A percentile compares a stretch with the other conserved stretches of the same genome.
These are phyloP conservation scores for Drosophila sp. DNA, from an alignment of 1,140 invertebrate genomes.

Conservation along the genomic window DNA sequence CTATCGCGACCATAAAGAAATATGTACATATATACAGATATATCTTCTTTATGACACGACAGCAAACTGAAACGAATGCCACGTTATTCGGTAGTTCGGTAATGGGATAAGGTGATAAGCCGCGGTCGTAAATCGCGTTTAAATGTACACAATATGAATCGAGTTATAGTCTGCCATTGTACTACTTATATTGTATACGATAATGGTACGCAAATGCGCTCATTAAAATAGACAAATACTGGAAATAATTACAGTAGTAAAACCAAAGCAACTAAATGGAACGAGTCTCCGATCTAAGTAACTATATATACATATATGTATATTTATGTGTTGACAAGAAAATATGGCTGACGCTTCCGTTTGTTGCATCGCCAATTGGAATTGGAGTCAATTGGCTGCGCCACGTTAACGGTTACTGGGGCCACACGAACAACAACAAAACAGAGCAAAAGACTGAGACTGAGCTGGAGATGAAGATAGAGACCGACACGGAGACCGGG, in stretches of 20 bases:
- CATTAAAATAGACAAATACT: slow-evolving; percentile 46
- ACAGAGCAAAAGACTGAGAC: slow-evolving; percentile 20
- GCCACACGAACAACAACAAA: slow-evolving; percentile 33
- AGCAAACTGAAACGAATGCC: background rate
- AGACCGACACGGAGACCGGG: background rate
- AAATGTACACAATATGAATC: slow-evolving; percentile 9
- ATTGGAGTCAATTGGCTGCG: slow-evolving; percentile 73
- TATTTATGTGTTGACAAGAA: background rate
- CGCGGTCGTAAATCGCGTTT: background rate
- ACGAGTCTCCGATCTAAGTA: slow-evolving; percentile 8
- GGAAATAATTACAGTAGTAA: slow-evolving; percentile 43
- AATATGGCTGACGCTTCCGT: slow-evolving; percentile 31
- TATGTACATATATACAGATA: slow-evolving; percentile 5
- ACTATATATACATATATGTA: background rate
- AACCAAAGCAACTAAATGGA: slow-evolving; percentile 19
- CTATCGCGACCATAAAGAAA: background rate
- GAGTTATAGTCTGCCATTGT: background rate
- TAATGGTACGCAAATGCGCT: slow-evolving; percentile 22
- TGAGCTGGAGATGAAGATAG: slow-evolving; percentile 5
- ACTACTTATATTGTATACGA: slow-evolving; percentile 4
- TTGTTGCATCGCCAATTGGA: slow-evolving; percentile 39
- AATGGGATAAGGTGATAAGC: slow-evolving; percentile 25
- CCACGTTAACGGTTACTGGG: slow-evolving; percentile 66
- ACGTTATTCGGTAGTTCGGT: slow-evolving; percentile 2
- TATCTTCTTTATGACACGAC: background rate